Base-by-base conservation (phyloP, 1,140 invertebrate genomes). In the Ectropis grisescens region DNA sequence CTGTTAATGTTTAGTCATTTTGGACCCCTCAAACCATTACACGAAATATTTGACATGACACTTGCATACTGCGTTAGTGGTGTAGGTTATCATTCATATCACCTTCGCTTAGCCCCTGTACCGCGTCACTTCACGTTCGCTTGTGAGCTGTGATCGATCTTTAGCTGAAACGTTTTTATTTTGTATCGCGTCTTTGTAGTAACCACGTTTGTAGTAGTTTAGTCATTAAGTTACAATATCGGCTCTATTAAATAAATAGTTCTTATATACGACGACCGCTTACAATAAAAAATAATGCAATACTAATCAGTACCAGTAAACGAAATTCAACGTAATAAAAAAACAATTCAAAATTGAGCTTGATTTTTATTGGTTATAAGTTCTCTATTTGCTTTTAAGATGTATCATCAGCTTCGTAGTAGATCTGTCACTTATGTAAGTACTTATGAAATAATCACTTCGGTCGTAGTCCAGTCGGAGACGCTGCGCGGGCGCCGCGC, bases 341-440 rank as follows among this genome's bases (percentile, higher is more conserved):
- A 8, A 4, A 19, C 16, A 3, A 4, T 19, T 19, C 3, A 8
- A 19, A 19, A 19, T 19, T 19, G 16, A 19, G 16, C 16, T 19
- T 19, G 3, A 19, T 19, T 3, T 19, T 19, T 19, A 29, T 40
- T 72, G 60, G 61, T 52, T 69, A 64, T 51, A 69, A 59, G 58
- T 74, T 72, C 59, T 67, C 66, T 70, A 72, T 72, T 74, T 67
- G 62, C 65, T 72, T 68, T 70, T 69, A 75, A 66, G 58, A 64
- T 58, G 52, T 61, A 68, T 72, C n/a, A n/a, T n/a, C 64, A 69
- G 70, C 72, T 75, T 80, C 54, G 53, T 67, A 57, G 60, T 80
- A 81, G 76, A 81, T 81, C 76, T 81, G 76, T 75, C 78, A 74
- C 71, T 75, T 71, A 65, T 71, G 50, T 80, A 74, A 81, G 76